Conservation (phyloP, 2,797 vertebrate genomes). For the Pangasius krempfi region DNA sequence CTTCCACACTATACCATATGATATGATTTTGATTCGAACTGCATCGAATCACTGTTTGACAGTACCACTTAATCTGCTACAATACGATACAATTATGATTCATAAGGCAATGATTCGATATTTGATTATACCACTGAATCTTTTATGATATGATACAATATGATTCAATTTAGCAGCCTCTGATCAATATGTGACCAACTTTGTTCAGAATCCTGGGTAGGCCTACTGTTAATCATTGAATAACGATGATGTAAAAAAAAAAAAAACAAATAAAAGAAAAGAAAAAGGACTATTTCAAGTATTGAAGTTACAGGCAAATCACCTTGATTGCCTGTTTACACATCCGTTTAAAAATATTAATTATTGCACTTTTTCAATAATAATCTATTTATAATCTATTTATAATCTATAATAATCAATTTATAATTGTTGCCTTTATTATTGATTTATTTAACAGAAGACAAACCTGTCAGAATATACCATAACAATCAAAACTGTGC, state of each 20-base stretch:
- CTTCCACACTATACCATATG: background rate
- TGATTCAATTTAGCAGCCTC: background rate
- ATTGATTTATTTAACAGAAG: background rate
- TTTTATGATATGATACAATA: background rate
- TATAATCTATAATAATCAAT: too few relatives aligned
- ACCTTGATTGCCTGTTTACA: background rate
- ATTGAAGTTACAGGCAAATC: background rate
- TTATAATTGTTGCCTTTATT: too few relatives aligned
- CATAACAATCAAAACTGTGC: background rate
- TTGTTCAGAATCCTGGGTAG: background rate
- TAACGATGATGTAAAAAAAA: background rate
- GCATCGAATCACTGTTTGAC: background rate
- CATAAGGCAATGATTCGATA: background rate
- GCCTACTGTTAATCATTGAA: background rate
- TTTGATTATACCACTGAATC: background rate
- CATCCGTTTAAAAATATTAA: background rate
- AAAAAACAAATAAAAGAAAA: too few relatives aligned
- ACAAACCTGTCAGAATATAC: background rate
- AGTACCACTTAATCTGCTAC: background rate
- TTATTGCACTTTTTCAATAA: background rate
- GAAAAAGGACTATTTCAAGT: background rate
- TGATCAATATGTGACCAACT: background rate
- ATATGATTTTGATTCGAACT: background rate
- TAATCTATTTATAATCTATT: too few relatives aligned
- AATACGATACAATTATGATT: background rate